These are phyloP conservation scores for Nomada goodeniana DNA, from an alignment of 2,888 invertebrate genomes.

Conservation along the genomic window DNA sequence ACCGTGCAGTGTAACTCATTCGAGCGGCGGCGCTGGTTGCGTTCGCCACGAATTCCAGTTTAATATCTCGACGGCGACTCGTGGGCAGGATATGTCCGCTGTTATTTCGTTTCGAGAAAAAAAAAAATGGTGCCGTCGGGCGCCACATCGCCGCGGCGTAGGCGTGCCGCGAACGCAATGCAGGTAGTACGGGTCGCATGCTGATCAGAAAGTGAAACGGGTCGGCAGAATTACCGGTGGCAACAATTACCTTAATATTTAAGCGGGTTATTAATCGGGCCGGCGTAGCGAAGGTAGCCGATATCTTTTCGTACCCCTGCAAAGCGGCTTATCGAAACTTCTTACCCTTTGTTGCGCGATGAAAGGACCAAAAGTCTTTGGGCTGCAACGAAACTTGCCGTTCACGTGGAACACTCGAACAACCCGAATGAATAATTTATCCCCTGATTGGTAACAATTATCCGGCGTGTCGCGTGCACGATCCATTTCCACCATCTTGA, in stretches of 20 bases:
- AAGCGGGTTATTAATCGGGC: constrained; percentile 23
- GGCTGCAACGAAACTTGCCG: background rate
- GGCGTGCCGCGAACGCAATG: constrained; percentile 6
- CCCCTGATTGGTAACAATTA: too few relatives aligned
- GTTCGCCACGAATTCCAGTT: constrained; percentile 55
- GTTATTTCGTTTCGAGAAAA: background rate
- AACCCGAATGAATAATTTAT: too few relatives aligned
- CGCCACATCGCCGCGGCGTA: constrained; percentile 18
- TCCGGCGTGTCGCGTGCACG: too few relatives aligned
- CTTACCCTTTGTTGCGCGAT: background rate
- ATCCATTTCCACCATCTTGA: background rate
- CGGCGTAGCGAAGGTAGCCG: constrained; percentile 20
- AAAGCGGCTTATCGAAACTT: constrained; percentile 50
- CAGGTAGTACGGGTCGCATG: background rate
- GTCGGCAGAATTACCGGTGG: background rate
- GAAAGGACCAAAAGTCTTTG: constrained; percentile 7
- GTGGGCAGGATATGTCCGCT: constrained; percentile 28
- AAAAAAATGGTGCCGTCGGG: constrained; percentile 12
- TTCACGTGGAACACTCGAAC: too few relatives aligned
- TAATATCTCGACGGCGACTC: constrained; percentile 30
- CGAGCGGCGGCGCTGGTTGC: constrained; percentile 48
- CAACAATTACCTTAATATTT: constrained; percentile 30
- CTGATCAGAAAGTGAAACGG: background rate
- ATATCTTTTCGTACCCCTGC: constrained; percentile 30
- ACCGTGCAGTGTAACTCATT: constrained; percentile 60